phyloP scores from a whole-genome alignment of 2,888 invertebrate genomes.

The Mesorhabditis spiculigera region DNA sequence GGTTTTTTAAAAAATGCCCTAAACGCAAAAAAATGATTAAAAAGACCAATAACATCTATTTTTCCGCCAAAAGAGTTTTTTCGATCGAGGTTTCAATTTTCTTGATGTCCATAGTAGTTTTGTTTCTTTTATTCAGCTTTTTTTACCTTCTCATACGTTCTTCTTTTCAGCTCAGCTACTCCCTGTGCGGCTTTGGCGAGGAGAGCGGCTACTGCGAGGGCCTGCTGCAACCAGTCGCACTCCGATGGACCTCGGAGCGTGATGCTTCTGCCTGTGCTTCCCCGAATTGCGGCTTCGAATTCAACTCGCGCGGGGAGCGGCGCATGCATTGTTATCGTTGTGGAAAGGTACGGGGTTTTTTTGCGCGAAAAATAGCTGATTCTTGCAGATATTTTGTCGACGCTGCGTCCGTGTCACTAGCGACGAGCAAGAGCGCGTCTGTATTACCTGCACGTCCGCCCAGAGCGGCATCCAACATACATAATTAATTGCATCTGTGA shows the following conservation, averaged over 20 bases:
- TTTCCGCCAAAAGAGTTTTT: no score
- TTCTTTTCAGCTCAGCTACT: neutral
- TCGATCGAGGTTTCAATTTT: no score
- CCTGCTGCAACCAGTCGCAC: slow-evolving; percentile 66
- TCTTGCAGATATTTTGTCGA: slow-evolving; percentile 76
- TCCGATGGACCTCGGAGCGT: slow-evolving; percentile 88
- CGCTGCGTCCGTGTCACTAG: slow-evolving; percentile 75
- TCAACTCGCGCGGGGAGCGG: slow-evolving; percentile 42
- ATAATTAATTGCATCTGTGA: no score
- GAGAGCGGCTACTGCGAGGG: slow-evolving; percentile 17
- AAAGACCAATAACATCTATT: neutral
- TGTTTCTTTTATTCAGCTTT: no score
- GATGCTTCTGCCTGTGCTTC: slow-evolving; percentile 75
- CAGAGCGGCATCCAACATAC: no score
- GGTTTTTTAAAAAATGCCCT: neutral
- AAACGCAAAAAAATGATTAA: neutral
- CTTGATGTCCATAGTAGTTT: no score
- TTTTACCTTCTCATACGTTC: no score
- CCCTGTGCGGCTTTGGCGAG: neutral
- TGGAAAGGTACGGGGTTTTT: slow-evolving; percentile 65
- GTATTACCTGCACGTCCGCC: slow-evolving; percentile 25
- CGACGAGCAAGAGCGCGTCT: slow-evolving; percentile 32
- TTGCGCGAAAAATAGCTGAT: no score
- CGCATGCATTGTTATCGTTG: slow-evolving; percentile 83
- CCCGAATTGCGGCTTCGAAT: slow-evolving; percentile 73